These are phyloP conservation scores for Nymphalis polychloros DNA, from an alignment of 2,888 invertebrate species.

Conservation along the genomic window DNA sequence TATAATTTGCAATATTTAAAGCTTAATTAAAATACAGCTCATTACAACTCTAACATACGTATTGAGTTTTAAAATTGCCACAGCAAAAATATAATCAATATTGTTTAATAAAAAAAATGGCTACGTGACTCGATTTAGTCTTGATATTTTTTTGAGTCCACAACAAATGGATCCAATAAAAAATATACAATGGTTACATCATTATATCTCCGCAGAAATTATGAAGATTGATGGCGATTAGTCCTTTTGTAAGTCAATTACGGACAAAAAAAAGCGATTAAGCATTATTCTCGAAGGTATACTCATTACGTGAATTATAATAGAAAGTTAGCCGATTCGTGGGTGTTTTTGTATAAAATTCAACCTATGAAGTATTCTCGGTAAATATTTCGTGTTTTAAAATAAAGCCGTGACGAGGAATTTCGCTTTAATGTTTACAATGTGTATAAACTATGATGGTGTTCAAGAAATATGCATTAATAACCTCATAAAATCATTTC, in stretches of 20 bases:
- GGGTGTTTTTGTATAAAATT: neutral
- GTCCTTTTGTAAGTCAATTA: slow-evolving; percentile 16
- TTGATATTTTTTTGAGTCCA: slow-evolving; percentile 58
- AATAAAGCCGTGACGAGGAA: neutral
- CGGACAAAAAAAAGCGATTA: neutral
- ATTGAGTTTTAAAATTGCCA: too few relatives aligned
- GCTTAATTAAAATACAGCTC: too few relatives aligned
- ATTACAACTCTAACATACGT: too few relatives aligned
- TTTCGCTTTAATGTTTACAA: neutral
- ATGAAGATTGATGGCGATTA: slow-evolving; percentile 34
- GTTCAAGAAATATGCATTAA: too few relatives aligned
- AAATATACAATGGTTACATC: slow-evolving; percentile 58
- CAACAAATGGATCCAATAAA: slow-evolving; percentile 61
- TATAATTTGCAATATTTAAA: too few relatives aligned
- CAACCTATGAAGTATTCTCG: neutral
- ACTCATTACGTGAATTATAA: slow-evolving; percentile 1
- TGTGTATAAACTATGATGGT: too few relatives aligned
- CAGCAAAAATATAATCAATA: slow-evolving; percentile 22
- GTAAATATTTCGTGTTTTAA: neutral
- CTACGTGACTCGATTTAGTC: slow-evolving; percentile 75
- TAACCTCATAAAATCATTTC: too few relatives aligned
- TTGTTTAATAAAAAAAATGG: slow-evolving; percentile 50
- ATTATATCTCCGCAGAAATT: slow-evolving; percentile 53
- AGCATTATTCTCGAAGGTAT: neutral
- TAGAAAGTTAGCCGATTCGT: slow-evolving; percentile 3